Base-by-base conservation (phyloP, 2,888 invertebrate genomes). In the Pollenia griseotomentosa region DNA sequence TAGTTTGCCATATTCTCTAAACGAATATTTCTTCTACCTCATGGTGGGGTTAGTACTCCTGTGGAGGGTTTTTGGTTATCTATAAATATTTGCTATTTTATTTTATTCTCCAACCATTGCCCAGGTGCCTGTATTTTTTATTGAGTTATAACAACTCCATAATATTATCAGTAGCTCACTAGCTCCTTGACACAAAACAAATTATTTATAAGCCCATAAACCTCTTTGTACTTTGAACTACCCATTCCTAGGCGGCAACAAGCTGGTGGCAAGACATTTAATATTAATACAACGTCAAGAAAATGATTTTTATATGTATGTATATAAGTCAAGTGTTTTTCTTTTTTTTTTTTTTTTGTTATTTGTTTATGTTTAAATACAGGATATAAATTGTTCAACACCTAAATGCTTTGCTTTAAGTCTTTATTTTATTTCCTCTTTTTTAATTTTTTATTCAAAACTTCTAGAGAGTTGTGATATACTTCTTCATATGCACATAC, bases 61-160 rank as follows among this genome's bases (percentile, higher is more conserved):
- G 71, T 55, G 57, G 55, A 70, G 40, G 42, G 40, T 70, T 16
- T 53, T 53, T 42, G 16, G n/a, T 55, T 61, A n/a, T 48, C 57
- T 74, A 68, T 51, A 68, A 59, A 59, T 51, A 68, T 83, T 61
- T 70, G 12, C 42, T 61, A 10, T 33, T 74, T 51, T 33, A 6
- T 57, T 53, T 53, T 65, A 63, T 33, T 33, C 33, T 55, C 46
- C 46, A 74, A 79, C 79, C 78, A 84, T 84, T 79, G 73, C 84
- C 79, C 84, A 84, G 84, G 84, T 84, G 79, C 73, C 59, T 84
- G 79, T 55, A 44, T 79, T 84, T 79, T 44, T 66, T 84, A 84
- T 79, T 84, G 84, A 68, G 84, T 79, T 77, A 84, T 84, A 74
- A 59, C 74, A 48, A 61, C 74, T 61, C 57, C 61, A 51, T 40